phyloP scores from a whole-genome alignment of 2,113 vertebrate genomes.

The Lamprotornis superbus region DNA sequence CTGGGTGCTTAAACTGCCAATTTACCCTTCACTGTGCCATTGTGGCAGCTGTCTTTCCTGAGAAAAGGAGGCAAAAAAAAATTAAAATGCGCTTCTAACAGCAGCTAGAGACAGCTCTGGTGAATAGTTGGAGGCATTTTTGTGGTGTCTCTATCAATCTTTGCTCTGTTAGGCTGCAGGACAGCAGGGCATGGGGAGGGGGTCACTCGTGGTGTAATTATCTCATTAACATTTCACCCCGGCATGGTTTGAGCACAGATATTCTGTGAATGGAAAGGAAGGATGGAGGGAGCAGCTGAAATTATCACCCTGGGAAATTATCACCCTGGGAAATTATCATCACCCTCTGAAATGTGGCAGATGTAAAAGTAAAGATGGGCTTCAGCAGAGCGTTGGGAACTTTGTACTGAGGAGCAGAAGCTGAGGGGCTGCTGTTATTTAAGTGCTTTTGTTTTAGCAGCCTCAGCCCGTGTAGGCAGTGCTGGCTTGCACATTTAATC shows the following conservation, averaged over 20 bases:
- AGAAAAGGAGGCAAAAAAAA: not conserved
- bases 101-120: not conserved
- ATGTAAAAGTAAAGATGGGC: not conserved
- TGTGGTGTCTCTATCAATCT: not conserved
- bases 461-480: rapidly evolving
- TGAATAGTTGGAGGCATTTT: not conserved
- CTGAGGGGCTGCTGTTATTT: not conserved
- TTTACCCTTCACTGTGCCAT: not conserved
- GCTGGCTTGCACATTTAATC: not conserved
- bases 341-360: not conserved
- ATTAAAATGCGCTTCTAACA: not conserved
- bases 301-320: not conserved
- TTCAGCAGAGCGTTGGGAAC: not conserved
- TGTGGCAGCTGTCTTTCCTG: not conserved
- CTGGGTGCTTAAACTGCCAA: not conserved
- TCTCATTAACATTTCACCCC: not conserved
- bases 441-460: not conserved
- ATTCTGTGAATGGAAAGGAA: not conserved
- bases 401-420: not conserved
- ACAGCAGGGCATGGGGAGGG: not conserved
- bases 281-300: not conserved
- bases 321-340: not conserved
- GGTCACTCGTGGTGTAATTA: not conserved
- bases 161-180: not conserved
- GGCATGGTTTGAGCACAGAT: not conserved